Base-by-base conservation (phyloP, 2,113 vertebrate species). In the Aphelocoma coerulescens region DNA sequence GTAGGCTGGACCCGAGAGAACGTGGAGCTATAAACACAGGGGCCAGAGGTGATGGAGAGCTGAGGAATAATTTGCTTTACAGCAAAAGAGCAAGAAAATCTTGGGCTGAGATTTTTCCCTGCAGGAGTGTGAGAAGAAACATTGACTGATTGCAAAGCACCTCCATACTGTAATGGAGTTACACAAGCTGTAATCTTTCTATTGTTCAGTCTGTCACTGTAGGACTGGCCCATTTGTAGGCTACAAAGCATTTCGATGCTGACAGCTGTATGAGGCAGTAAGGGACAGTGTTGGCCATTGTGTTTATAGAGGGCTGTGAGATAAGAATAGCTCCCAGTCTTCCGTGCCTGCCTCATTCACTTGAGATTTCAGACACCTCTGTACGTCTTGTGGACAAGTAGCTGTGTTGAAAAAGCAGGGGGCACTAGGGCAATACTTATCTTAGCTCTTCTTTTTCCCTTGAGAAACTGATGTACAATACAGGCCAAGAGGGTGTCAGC, bases 361-460 rank as follows among this genome's bases (percentile, higher is more conserved):
- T 65, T 75, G 39, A 72, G 65, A 49, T 87, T 86, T 91, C 1
- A 2, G 52, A 81, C 80, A 87, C 80, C 66, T 92, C 58, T 27
- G 37, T 65, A 16, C 0, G 0, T 87, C 75, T 84, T 61, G 32
- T 26, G 39, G 80, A 92, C 94, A 87, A 82, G 93, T n/a, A 57
- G 73, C 52, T 89, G 91, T 68, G 89, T 61, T 97, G 93, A 94
- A 94, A 95, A 81, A 88, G 44, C 16, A 0, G 22, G 52, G 39
- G 49, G 10, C 85, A 85, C 27, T 26, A 41, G 69, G 65, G 77
- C 73, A 87, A 2, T 44, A 57, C 80, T 92, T 95, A 91, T 92
- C 93, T 93, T 33, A 37, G 41, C 54, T 91, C 62, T 95, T 91
- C 61, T 77, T 89, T 96, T 94, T 96, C 74, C 84, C 84, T 81